Evolutionary conservation across 2,888 invertebrate species (phyloP).

Genomic region (Rosalia funebris): DNA sequence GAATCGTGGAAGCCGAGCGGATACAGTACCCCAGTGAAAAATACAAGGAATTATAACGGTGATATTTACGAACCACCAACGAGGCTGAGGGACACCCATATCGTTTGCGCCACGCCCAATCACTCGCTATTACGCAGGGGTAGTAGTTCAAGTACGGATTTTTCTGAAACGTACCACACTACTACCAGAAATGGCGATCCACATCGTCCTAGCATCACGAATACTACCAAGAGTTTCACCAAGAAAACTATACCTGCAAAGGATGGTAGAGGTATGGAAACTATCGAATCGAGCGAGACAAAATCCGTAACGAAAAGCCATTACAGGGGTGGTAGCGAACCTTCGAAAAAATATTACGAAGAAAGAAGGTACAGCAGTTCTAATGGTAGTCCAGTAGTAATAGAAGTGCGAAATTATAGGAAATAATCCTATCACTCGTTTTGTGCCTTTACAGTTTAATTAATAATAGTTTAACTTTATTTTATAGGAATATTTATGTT

Average conservation of each 20-base stretch:
- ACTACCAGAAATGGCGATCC: constrained; percentile 76
- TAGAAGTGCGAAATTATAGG: constrained; percentile 68
- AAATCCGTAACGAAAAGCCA: constrained; percentile 73
- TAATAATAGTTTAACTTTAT: constrained; percentile 6
- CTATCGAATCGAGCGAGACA: constrained; percentile 76
- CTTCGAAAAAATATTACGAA: constrained; percentile 65
- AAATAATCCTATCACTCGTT: constrained; percentile 27
- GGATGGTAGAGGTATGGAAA: constrained; percentile 73
- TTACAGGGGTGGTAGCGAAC: constrained; percentile 40
- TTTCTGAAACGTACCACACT: constrained; percentile 77
- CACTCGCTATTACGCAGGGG: constrained; percentile 68
- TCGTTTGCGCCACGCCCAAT: constrained; percentile 61
- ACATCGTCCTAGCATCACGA: constrained; percentile 74
- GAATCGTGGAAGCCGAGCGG: constrained; percentile 48
- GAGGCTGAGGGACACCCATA: constrained; percentile 56
- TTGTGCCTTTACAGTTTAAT: constrained; percentile 4
- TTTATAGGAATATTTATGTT: constrained; percentile 14
- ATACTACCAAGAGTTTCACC: constrained; percentile 75
- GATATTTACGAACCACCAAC: constrained; percentile 64
- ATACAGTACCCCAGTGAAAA: constrained; percentile 56
- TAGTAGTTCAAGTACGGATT: constrained; percentile 76
- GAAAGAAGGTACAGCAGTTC: constrained; percentile 62
- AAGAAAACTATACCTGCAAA: constrained; percentile 75
- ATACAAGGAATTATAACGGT: constrained; percentile 56
- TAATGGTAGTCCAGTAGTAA: constrained; percentile 68